Base-by-base conservation (phyloP, 2,113 vertebrate species). In the Tor tambroides region DNA sequence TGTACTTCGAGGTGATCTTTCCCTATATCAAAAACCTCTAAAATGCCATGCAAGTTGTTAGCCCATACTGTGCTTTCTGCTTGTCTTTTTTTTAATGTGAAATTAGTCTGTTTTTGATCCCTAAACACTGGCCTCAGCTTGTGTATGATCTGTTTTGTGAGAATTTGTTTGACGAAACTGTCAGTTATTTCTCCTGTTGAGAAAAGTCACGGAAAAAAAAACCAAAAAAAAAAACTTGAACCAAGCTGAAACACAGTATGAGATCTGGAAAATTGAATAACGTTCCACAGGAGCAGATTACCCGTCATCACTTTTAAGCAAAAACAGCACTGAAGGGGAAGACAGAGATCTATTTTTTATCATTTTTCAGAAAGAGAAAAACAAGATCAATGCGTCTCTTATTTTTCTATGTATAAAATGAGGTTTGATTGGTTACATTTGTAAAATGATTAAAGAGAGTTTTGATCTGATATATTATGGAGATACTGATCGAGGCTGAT, bases 351-450 rank as follows among this genome's bases (percentile, higher is more conserved):
- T 93, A 92, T 94, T 92, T 93, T 46, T 92, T 91, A 87, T 92
- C n/a, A 8, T 46, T 74, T 43, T 74, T 46, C 23, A 89, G 84
- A 90, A 91, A 91, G 83, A 80, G 83, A 90, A 88, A 75, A 78
- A 21, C 78, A 72, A 88, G 83, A 69, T 87, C 87, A 83, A 91
- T 87, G 89, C 85, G 86, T 86, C 87, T 87, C 76, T 86, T 93
- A 93, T 95, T 93, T 94, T 94, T 94, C 92, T 94, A 92, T 83
- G 84, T 88, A 87, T 87, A 88, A 85, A 89, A 87, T 67, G 23
- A 87, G 28, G 65, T 88, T 82, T 85, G 85, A 89, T 87, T 85
- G 21, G 74, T 51, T 87, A 51, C 35, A 86, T 91, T 93, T 93
- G 86, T 92, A 88, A 92, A 91, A 86, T 82, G 84, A 35, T 84